Evolutionary conservation across 2,113 vertebrate genomes (phyloP).

Genomic region (Patagioenas fasciata): DNA sequence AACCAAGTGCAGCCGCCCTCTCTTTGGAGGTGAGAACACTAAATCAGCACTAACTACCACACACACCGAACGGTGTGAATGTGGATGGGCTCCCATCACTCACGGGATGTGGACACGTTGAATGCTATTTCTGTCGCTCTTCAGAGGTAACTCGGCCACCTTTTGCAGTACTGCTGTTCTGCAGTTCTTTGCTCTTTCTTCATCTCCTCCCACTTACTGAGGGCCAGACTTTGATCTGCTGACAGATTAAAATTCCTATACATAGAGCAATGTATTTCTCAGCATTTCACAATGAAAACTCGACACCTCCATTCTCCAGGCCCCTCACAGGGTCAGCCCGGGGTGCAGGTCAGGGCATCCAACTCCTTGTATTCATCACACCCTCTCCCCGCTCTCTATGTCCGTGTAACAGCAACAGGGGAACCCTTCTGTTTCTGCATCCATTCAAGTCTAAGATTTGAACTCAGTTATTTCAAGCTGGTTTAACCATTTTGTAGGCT

Average conservation of each 20-base stretch:
- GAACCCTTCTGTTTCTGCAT: neutral
- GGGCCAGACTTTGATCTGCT: neutral
- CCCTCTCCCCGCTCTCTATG: neutral
- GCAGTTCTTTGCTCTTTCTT: neutral
- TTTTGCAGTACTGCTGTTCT: neutral
- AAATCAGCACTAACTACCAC: neutral
- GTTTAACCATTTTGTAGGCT: neutral
- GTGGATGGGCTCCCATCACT: fast-evolving
- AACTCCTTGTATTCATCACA: neutral
- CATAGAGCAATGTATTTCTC: neutral
- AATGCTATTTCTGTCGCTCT: neutral
- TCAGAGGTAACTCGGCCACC: neutral
- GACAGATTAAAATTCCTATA: neutral
- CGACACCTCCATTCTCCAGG: neutral
- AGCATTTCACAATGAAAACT: neutral
- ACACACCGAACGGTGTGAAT: neutral
- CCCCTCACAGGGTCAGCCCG: neutral
- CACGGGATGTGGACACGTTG: neutral
- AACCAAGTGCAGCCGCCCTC: neutral
- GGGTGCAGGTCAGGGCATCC: neutral
- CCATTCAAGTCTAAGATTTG: neutral
- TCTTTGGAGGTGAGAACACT: neutral
- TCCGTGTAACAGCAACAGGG: neutral
- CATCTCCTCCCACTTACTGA: neutral
- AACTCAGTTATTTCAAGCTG: neutral